A percentile compares a stretch with the other conserved stretches of the same genome.
Conservation (phyloP, 2,113 vertebrate genomes). For the Pteropus alecto region DNA sequence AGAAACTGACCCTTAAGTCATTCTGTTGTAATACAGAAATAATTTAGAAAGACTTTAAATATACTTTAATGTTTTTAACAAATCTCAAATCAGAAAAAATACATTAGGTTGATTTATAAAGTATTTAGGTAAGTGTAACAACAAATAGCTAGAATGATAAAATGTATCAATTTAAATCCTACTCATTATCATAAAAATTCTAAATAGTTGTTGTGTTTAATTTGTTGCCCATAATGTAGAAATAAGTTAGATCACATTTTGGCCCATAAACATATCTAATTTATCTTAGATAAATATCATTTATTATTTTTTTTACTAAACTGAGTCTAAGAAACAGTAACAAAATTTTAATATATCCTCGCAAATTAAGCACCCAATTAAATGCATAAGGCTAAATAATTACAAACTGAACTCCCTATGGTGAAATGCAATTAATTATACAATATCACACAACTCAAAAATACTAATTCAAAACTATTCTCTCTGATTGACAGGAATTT, state of each 20-base stretch:
- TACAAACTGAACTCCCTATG: background rate
- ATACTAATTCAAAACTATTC: background rate
- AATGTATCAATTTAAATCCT: background rate
- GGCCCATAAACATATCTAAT: background rate
- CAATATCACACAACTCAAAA: background rate
- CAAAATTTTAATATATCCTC: constrained; percentile 10
- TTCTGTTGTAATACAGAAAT: background rate
- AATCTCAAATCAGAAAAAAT: background rate
- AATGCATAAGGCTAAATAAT: constrained; percentile 13
- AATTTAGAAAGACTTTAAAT: constrained; percentile 12
- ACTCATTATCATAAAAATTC: background rate
- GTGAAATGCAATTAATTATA: background rate
- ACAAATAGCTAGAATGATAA: background rate
- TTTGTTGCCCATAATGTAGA: background rate
- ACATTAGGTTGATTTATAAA: constrained; percentile 1
- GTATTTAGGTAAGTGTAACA: constrained; percentile 14
- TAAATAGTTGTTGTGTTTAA: background rate
- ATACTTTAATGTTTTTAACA: background rate
- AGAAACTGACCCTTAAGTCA: background rate
- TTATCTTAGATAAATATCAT: background rate
- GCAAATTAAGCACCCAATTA: constrained; percentile 29
- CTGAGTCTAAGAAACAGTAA: background rate
- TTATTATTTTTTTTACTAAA: background rate
- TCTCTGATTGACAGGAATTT: background rate
- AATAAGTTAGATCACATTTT: constrained; percentile 33